Percentiles rank a stretch among this genome's conserved stretches.
Conservation (phyloP, 2,888 invertebrate species). For the Papilio protenor region DNA sequence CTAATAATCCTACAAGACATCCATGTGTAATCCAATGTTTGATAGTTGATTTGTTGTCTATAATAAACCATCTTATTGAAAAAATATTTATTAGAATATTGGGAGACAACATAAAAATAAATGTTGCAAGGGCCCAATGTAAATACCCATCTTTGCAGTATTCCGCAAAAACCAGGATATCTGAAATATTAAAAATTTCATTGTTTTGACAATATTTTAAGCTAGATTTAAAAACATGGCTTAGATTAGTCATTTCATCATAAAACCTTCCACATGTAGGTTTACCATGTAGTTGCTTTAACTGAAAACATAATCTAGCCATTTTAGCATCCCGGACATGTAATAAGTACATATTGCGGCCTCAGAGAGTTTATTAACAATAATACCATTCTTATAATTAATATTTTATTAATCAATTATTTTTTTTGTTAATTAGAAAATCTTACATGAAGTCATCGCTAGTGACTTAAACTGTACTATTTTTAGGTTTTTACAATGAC, state of each 20-base stretch:
- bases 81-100: slow-evolving; percentile 84
- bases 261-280: background rate
- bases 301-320: slow-evolving; percentile 43
- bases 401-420: background rate
- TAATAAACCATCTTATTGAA: slow-evolving; percentile 85
- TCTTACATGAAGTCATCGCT: too few species aligned
- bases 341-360: slow-evolving; percentile 22
- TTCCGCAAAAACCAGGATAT: slow-evolving; percentile 83
- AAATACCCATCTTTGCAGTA: slow-evolving; percentile 83
- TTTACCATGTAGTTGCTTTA: background rate
- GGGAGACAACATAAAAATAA: slow-evolving; percentile 82
- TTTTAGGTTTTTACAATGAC: background rate
- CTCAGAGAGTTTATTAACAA: slow-evolving; percentile 35
- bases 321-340: slow-evolving; percentile 42
- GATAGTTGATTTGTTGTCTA: slow-evolving; percentile 73
- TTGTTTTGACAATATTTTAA: slow-evolving; percentile 12
- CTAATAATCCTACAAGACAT: slow-evolving; percentile 82
- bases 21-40: slow-evolving; percentile 83
- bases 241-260: background rate
- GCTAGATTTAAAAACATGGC: background rate
- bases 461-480: too few species aligned
- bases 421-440: too few species aligned
- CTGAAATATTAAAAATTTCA: slow-evolving; percentile 66
- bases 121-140: slow-evolving; percentile 83
- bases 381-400: slow-evolving; percentile 39